Base-by-base conservation (phyloP, 1,140 invertebrate species). In the Drosophila rufa region DNA sequence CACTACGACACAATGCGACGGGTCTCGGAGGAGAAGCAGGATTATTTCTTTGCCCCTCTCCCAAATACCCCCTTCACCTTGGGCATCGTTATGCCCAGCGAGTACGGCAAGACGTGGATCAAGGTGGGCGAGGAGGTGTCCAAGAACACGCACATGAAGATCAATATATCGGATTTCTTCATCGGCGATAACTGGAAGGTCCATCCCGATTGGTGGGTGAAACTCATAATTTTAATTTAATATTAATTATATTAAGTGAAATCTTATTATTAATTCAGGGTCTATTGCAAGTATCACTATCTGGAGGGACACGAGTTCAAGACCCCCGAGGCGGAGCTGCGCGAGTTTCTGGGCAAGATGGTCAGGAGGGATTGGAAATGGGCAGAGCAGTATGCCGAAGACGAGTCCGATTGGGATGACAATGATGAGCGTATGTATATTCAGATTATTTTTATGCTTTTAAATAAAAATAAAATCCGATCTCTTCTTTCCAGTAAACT, bases 211-310 rank as follows among this genome's bases (percentile, higher is more conserved):
- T 98, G 97, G 97, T 96, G 93, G 45, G 80, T 48, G 0, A 3
- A 22, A 9, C 8, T 0, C 2, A 17, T 1, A 2, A 22, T 22
- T 19, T 11, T 9, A 6, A 1, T 6, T 15, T 53, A 6, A 3
- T 14, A 17, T 22, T 22, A 46, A 25, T 5, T 38, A 50, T 55
- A 7, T 8, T 36, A n/a, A 27, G 12, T 6, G 12, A 14, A 45
- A 59, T 30, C 3, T 25, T 17, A 7, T 2, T 30, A 1, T 15
- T 43, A 1, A 1, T 14, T 25, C 43, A 96, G 96, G 96, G 95
- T 96, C 0, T 98, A 98, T 86, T 98, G 97, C 93, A 96, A 97
- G 78, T 98, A 97, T 92, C 96, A 97, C 87, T 97, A 97, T 86
- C 93, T 96, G 51, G 95, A 96, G 91, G 95, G 95, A 0, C 95